Base-by-base conservation (phyloP, 2,888 invertebrate species). In the Cantharis flavilabris region DNA sequence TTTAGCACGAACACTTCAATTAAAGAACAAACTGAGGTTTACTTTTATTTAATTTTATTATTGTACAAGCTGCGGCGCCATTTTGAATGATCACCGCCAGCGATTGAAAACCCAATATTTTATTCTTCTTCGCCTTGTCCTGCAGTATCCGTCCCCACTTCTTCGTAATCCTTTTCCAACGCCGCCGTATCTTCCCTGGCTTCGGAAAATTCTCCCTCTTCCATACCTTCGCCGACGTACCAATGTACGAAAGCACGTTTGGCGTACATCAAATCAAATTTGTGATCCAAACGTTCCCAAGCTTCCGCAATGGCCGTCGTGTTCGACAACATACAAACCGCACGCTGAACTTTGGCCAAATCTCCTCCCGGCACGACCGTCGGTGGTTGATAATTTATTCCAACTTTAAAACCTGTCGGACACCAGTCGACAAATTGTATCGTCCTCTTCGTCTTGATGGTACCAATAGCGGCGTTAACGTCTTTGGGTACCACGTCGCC, bases 161-260 rank as follows among this genome's bases (percentile, higher is more conserved):
- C 93, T 83, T 93, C 93, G 87, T 93, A 93, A 84, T 94, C 93
- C 83, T 92, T 90, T 86, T 94, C 94, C 1, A 94, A 88, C 20
- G 92, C 92, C 76, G 91, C 93, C 79, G 95, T 89, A 88, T 95
- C 94, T 85, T 95, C 94, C 23, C 94, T 90, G 33, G 94, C 94
- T 86, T 95, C 94, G 7, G 93, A 91, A 88, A 95, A 95, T 86
- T 95, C 95, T 0, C 94, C 94, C 86, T 94, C 94, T 84, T 94
- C 94, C 94, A 94, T 94, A 79, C 94, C 94, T 86, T 94, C 94
- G 65, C 94, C 94, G 67, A 93, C 94, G 88, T 94, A 96, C 96
- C 94, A 93, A 85, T 93, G 93, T 64, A 93, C 93, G 84, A 93
- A 93, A 69, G 93, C 93, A 70, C 92, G 86, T 86, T 93, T 93